A percentile compares a stretch with the other conserved stretches of the same genome.
Evolutionary conservation across 2,797 vertebrate species (phyloP).

Genomic region (Dendrocincla tyrannina): DNA sequence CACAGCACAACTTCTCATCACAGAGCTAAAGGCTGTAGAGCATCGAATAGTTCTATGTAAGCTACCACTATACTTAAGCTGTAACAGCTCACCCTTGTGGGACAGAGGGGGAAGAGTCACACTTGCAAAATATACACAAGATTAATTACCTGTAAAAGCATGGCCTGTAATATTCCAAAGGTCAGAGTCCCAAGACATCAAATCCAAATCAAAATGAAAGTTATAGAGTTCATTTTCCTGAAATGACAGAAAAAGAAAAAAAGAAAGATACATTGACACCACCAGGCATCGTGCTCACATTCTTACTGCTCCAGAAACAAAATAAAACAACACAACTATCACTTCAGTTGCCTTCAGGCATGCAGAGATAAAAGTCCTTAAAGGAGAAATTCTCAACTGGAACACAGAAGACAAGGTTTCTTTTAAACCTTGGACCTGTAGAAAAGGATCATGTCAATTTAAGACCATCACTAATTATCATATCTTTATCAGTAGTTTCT

Average conservation of each 20-base stretch:
- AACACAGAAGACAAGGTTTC: neutral
- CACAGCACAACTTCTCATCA: neutral
- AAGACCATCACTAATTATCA: neutral
- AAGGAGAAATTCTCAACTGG: neutral
- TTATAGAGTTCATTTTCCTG: constrained; percentile 80
- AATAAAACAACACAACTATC: neutral
- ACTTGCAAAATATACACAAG: neutral
- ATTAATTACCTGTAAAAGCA: constrained; percentile 73
- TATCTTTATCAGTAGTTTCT: neutral
- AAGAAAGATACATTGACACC: neutral
- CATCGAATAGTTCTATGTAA: neutral
- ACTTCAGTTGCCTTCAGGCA: neutral
- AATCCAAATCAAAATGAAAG: constrained; percentile 88
- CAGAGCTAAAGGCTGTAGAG: neutral
- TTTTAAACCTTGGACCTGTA: neutral
- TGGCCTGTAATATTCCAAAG: constrained; percentile 76
- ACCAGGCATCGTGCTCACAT: neutral
- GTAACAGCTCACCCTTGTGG: neutral
- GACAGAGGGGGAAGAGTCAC: neutral
- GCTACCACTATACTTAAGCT: neutral
- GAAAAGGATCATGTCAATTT: neutral
- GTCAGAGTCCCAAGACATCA: constrained; percentile 82
- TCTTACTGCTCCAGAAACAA: neutral
- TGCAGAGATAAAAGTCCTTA: neutral
- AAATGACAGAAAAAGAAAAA: constrained; percentile 23